Percentiles rank a stretch among this genome's conserved stretches.
phyloP scores from a whole-genome alignment of 1,140 invertebrate species.

The Augochlora pura region DNA sequence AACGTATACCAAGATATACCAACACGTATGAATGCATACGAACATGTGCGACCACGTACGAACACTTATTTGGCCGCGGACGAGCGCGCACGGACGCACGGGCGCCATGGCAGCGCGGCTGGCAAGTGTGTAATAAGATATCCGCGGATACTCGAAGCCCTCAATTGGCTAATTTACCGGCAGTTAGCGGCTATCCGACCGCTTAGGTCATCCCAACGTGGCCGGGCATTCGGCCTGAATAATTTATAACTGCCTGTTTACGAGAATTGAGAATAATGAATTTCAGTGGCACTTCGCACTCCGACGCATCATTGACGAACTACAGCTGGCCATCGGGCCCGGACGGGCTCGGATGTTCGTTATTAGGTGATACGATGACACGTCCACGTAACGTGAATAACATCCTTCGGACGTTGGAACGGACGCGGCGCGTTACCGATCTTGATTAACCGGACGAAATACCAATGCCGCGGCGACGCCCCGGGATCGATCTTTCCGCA shows the following conservation, averaged over 20 bases:
- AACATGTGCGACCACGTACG: too few species aligned
- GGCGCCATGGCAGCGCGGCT: slow-evolving; percentile 75
- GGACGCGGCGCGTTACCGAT: not conserved
- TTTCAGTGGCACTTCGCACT: slow-evolving; percentile 71
- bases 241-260: slow-evolving; percentile 81
- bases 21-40: slow-evolving; percentile 63
- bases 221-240: slow-evolving; percentile 79
- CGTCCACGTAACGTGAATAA: slow-evolving; percentile 41
- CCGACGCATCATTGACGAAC: slow-evolving; percentile 67
- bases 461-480: not conserved
- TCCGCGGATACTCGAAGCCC: slow-evolving; percentile 81
- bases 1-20: too few species aligned
- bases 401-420: slow-evolving; percentile 40
- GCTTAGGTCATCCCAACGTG: slow-evolving; percentile 79
- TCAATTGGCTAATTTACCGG: slow-evolving; percentile 81
- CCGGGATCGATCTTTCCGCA: too few species aligned
- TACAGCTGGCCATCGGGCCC: slow-evolving; percentile 58
- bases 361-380: slow-evolving; percentile 56
- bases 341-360: slow-evolving; percentile 58
- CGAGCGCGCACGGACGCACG: slow-evolving; percentile 60
- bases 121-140: slow-evolving; percentile 81
- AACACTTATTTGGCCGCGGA: too few species aligned
- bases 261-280: slow-evolving; percentile 81
- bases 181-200: slow-evolving; percentile 79
- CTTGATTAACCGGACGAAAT: not conserved